phyloP scores from a whole-genome alignment of 2,888 invertebrate genomes.

The Aspidiotus rigidus region DNA sequence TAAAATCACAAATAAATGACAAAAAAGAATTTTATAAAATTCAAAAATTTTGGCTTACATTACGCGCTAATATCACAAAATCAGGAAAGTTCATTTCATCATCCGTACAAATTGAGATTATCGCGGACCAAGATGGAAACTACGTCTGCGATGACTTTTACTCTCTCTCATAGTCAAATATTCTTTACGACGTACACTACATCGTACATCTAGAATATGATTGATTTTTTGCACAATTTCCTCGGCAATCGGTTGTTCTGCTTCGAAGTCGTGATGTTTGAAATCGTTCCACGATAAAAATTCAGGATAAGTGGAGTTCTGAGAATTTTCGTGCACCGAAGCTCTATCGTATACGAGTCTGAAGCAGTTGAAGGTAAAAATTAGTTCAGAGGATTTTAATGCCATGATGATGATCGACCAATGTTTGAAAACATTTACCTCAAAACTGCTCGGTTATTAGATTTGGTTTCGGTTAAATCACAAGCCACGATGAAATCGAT shows the following conservation, averaged over 20 bases:
- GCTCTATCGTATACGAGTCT: conserved; percentile 39
- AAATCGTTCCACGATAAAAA: conserved; percentile 49
- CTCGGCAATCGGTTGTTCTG: conserved; percentile 61
- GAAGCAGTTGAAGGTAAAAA: conserved; percentile 2
- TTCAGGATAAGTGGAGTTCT: conserved; percentile 29
- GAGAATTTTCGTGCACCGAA: conserved; percentile 28
- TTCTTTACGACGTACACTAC: conserved; percentile 69
- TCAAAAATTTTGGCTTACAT: too few relatives aligned
- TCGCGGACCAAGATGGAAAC: conserved; percentile 9
- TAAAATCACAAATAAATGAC: too few relatives aligned
- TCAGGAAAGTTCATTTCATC: too few relatives aligned
- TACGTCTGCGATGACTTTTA: conserved; percentile 53
- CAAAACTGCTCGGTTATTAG: conserved; percentile 59
- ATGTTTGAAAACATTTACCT: conserved; percentile 35
- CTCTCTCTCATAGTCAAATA: conserved; percentile 67
- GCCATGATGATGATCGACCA: neutral
- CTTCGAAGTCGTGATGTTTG: conserved; percentile 82
- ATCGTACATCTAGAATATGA: conserved; percentile 71
- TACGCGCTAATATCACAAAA: too few relatives aligned
- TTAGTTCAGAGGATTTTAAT: conserved; percentile 3
- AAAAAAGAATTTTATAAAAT: too few relatives aligned
- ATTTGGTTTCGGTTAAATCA: conserved; percentile 67
- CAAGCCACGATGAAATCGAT: conserved; percentile 83
- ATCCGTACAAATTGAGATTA: neutral
- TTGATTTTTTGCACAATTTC: conserved; percentile 82